Evolutionary conservation across 2,113 vertebrate genomes (phyloP), one percentile per base, ranked within the genome.

Genomic region (Polypterus senegalus): DNA sequence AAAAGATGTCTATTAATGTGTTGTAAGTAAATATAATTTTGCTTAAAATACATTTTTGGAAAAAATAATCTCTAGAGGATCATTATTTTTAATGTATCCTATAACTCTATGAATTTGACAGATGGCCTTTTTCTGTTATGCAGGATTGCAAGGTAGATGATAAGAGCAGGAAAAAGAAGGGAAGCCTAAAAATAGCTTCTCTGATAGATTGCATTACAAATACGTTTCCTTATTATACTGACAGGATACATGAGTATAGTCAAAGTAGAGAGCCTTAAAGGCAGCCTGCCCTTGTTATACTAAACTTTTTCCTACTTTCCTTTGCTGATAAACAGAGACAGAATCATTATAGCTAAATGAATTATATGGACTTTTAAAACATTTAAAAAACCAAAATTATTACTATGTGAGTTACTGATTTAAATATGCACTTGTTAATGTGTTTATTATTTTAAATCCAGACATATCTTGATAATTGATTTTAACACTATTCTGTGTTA

Each of bases 321-420:
- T 27, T 27, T 27, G 27, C 27, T 64, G 47, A 1, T 72, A 59
- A 75, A 70, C 47, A 66, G 70, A 10, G 10, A 57, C 47, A 66
- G 57, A 66, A 74, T 58, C 62, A 64, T 65, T n/a, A 49, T 62
- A 61, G 69, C 61, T 43, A 70, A 75, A 65, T 45, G 69, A 27
- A 69, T 61, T 48, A n/a, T 54, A 65, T 63, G 27, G 27, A 27
- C 27, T 27, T 27, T 27, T 27, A 27, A 27, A 27, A 27, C 27
- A 27, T 27, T 27, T 27, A 27, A 27, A 27, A 27, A 27, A 27
- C 27, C 1, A 27, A 27, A 27, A 27, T 27, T 27, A 27, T 27
- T 27, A 27, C 27, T 27, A 27, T 27, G 27, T 27, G 27, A 27
- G 27, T 27, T 27, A 27, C 27, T 27, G 27, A 27, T 27, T 27